Evolutionary conservation across 1,140 invertebrate genomes (phyloP), one percentile per base, ranked within the genome.

Genomic region (Papilio aristodemus): DNA sequence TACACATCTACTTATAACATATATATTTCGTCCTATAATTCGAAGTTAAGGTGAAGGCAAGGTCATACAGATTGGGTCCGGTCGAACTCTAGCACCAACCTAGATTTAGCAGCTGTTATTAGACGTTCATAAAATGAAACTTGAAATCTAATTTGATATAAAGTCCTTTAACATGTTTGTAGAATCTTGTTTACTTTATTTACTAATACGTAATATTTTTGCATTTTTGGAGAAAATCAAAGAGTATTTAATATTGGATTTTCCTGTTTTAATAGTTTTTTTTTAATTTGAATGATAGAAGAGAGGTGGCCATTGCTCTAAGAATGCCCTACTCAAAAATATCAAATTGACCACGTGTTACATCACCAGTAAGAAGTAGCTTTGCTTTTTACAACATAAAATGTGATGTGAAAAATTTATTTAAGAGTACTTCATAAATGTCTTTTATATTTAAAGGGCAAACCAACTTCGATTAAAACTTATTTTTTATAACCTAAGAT

Each of bases 91-190:
- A 62, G 7, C 14, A 59, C 19, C 36, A 38, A 62, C 59, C 59
- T 62, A 62, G 59, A 62, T 62, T 37, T 62, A 62, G 27, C 58
- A 17, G 32, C 8, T 58, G 32, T n/a, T 58, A 58, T 58, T 32
- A 27, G n/a, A 58, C 4, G 46, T 54, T 25, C 9, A 54, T 54
- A 54, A 54, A 25, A 22, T 22, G 19, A 54, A 54, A 11, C 22
- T 54, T 25, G 2, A 22, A 22, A 22, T 22, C 46, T 50, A 11
- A 25, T 50, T 46, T 46, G 6, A 43, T 9, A 19, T 10, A 22
- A 50, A 22, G 11, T 54, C 10, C 46, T 54, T 54, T 54, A 54
- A 54, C 46, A 54, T 50, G 9, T 54, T 8, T 50, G 10, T 19
- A 11, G 7, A 43, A 43, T 17, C 4, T 43, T 46, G 41, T 41